These are phyloP conservation scores for Daboia siamensis DNA, from an alignment of 2,113 vertebrate genomes.

Conservation along the genomic window DNA sequence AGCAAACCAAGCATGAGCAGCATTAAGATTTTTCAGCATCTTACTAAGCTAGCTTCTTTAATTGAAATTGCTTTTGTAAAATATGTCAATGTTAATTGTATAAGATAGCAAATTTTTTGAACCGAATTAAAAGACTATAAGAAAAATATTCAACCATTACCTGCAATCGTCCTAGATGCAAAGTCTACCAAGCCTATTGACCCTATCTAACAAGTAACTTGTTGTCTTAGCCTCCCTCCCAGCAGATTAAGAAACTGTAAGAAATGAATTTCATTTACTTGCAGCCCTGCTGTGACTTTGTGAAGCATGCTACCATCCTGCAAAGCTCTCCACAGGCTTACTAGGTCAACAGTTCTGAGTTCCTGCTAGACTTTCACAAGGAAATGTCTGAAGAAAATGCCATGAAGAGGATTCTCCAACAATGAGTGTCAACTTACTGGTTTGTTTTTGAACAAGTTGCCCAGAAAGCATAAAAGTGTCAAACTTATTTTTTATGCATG, in stretches of 20 bases:
- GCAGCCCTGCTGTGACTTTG: not conserved
- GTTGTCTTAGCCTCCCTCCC: not conserved
- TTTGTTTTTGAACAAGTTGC: not conserved
- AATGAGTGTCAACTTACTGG: not conserved
- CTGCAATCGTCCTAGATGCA: not conserved
- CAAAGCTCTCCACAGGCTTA: not conserved
- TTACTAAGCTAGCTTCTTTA: not conserved
- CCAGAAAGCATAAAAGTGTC: not conserved
- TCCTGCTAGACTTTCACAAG: not conserved
- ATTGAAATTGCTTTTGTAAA: not conserved
- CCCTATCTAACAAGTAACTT: not conserved
- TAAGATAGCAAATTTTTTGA: not conserved
- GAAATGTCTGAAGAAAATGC: not conserved
- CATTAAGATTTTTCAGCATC: slow-evolving; percentile 2
- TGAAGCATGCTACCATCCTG: not conserved
- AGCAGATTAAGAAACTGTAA: not conserved
- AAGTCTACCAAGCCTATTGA: not conserved
- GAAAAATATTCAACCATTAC: not conserved
- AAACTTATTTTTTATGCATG: not conserved
- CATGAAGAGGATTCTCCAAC: not conserved
- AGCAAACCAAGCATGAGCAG: not conserved
- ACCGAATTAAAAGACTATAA: not conserved
- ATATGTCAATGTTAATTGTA: not conserved
- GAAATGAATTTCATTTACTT: not conserved
- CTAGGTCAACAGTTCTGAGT: not conserved